Evolutionary conservation across 2,888 invertebrate species (phyloP).

Genomic region (Altica lythri): DNA sequence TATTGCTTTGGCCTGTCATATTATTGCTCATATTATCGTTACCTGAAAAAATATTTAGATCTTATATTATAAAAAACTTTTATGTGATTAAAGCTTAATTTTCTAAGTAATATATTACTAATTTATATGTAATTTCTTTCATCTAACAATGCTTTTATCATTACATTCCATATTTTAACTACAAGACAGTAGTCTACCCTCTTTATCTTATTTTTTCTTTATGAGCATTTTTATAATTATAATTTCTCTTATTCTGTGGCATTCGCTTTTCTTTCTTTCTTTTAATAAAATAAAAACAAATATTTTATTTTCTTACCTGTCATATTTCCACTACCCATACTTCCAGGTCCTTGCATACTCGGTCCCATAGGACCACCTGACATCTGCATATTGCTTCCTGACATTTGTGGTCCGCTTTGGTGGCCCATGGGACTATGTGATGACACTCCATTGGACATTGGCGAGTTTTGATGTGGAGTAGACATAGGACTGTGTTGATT

Average conservation of each 20-base stretch:
- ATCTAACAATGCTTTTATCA: too few species aligned
- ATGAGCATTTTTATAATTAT: too few species aligned
- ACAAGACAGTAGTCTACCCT: too few species aligned
- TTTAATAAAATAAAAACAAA: too few species aligned
- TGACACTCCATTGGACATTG: conserved; percentile 16
- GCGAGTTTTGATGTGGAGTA: conserved; percentile 29
- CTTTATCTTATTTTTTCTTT: too few species aligned
- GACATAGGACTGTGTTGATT: conserved; percentile 35
- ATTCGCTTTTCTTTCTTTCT: too few species aligned
- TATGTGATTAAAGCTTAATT: neutral
- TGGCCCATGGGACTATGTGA: conserved; percentile 19
- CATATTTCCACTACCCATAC: conserved; percentile 25
- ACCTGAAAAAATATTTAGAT: neutral
- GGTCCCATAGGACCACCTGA: conserved; percentile 40
- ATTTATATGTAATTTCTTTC: too few species aligned
- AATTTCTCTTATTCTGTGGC: too few species aligned
- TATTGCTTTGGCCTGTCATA: conserved; percentile 31
- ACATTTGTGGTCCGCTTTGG: conserved; percentile 24
- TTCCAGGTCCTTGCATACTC: conserved; percentile 35
- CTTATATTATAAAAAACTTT: neutral
- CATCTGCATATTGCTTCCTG: conserved; percentile 26
- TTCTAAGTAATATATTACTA: too few species aligned
- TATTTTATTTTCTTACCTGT: conserved; percentile 22
- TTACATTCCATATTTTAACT: too few species aligned
- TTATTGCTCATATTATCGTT: conserved; percentile 20